Evolutionary conservation across 2,797 vertebrate species (phyloP).

Genomic region (Emys orbicularis): DNA sequence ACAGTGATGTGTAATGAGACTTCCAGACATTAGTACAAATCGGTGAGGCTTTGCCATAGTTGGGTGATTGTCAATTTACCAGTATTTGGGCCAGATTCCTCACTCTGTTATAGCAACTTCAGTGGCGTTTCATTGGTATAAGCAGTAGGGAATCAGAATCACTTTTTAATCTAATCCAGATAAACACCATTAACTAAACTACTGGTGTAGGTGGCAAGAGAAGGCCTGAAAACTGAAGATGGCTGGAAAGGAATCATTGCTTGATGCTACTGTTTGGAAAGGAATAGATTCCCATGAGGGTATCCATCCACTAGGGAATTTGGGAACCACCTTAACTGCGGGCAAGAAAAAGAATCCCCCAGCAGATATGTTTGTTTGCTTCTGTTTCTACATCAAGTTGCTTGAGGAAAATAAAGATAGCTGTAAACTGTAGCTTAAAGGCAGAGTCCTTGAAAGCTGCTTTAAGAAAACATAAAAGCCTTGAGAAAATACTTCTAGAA

Average conservation of each 20-base stretch:
- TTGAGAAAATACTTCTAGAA: constrained; percentile 1
- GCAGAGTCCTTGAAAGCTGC: background rate
- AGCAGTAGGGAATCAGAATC: background rate
- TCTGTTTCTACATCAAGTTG: constrained; percentile 3
- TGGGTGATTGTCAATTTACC: fast-evolving
- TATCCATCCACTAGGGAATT: background rate
- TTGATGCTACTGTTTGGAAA: background rate
- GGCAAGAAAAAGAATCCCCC: background rate
- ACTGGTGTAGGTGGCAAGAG: background rate
- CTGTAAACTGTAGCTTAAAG: background rate
- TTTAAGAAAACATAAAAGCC: background rate
- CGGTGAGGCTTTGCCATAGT: background rate
- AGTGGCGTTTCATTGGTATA: background rate
- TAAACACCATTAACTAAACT: background rate
- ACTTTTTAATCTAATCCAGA: background rate
- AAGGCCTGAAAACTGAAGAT: background rate
- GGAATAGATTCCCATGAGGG: background rate
- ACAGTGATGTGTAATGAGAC: background rate
- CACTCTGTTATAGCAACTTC: background rate
- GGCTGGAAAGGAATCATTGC: background rate
- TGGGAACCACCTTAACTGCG: background rate
- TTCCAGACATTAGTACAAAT: background rate
- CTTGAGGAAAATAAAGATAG: background rate
- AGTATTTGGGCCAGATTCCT: background rate
- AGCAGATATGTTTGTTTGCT: background rate